Base-by-base conservation (phyloP, 2,888 invertebrate genomes). In the Cenopis cana region DNA sequence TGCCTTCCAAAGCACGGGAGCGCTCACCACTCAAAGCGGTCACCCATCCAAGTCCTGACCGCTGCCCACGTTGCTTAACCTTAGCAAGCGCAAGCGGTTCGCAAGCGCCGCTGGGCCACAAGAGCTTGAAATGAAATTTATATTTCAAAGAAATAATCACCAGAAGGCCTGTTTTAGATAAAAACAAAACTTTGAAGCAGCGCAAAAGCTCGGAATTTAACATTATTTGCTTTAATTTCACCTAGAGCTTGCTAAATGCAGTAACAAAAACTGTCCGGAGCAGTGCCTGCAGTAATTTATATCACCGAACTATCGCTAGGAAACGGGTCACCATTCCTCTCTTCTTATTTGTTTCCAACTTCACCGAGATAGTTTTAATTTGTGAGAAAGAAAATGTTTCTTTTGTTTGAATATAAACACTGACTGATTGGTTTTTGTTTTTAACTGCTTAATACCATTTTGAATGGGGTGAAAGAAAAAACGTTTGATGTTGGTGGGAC, bases 281-380 rank as follows among this genome's bases (percentile, higher is more conserved):
- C 75, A 76, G 74, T 77, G 74, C 73, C 75, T 77, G 78, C 75
- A 75, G 83, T 85, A 86, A 86, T 87, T 85, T 83, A 82, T 83
- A 86, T 82, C 79, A 79, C 81, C 80, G 77, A 76, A 79, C 83
- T 79, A 82, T 82, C 80, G 79, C 79, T 68, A 71, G 74, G 74
- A 86, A 87, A 80, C 81, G 78, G 88, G 88, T 86, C 86, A 84
- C 79, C 77, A 78, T 81, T 83, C 80, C 79, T 59, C 38, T 57
- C 79, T 77, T 75, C 76, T 76, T 73, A 78, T 78, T 79, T 74
- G 69, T 76, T 77, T 74, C 73, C 73, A 76, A 74, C 76, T 78
- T 75, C 73, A 77, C 77, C 76, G 71, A 74, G 73, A 74, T 71
- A 74, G 73, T 83, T 82, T 81, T 79, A 81, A 83, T 81, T 82